Base-by-base conservation (phyloP, 1,140 invertebrate species). In the Phymastichus coffea region DNA sequence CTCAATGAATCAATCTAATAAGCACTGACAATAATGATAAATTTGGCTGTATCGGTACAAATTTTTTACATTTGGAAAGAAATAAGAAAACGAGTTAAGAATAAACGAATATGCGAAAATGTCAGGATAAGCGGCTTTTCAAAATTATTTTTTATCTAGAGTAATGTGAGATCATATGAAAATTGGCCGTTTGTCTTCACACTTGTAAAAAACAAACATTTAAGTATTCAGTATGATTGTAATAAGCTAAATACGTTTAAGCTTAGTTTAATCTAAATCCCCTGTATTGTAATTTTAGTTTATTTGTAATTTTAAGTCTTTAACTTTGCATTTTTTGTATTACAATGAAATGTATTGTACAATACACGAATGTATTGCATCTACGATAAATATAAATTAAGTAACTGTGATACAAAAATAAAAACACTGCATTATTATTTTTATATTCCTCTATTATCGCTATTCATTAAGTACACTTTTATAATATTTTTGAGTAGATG, bases 331-430 rank as follows among this genome's bases (percentile, higher is more conserved):
- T 40, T 38, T 49, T 57, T 48, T 49, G 40, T 48, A 65, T 56
- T 62, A 44, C 43, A 41, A 56, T 25, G 40, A 6, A 26, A 61
- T 62, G 51, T 52, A 60, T 25, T 38, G 35, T 63, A 56, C 53
- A 47, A 49, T 56, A 33, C 26, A 25, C 25, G 19, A 28, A 48
- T 63, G 60, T 64, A 61, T 67, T 49, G 41, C 56, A 62, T 63
- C 47, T 64, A 61, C 53, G n/a, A 57, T 66, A 63, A 68, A 66
- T 64, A 59, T 66, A 61, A 60, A 57, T 55, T 61, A 61, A 60
- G 47, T 66, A 64, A 66, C 66, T 68, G 66, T 66, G 64, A 68
- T 68, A 68, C 61, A 66, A 63, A 64, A 66, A 19, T 12, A 46
- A 59, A n/a, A n/a, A 23, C 12, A 7, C 38, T 44, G 3, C 12